A percentile compares a stretch with the other conserved stretches of the same genome.
Conservation (phyloP, 2,113 vertebrate species). For the Semicossyphus pulcher region DNA sequence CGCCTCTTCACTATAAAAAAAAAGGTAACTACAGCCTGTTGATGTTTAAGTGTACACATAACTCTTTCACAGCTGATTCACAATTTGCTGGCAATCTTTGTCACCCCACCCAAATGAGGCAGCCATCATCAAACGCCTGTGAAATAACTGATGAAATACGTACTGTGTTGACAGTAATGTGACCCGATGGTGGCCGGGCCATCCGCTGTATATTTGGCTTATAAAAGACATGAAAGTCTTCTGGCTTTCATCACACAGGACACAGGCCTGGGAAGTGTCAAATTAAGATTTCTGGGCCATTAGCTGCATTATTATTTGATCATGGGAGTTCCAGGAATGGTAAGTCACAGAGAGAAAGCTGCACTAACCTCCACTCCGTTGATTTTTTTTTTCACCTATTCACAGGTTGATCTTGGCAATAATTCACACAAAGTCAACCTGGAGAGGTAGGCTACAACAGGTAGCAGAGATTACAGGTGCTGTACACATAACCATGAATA, state of each 20-base stretch:
- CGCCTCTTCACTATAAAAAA: conserved; percentile 11
- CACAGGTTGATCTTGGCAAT: background rate
- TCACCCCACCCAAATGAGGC: conserved; percentile 48
- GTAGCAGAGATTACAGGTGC: conserved; percentile 22
- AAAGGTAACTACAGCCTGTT: background rate
- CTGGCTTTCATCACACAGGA: conserved; percentile 43
- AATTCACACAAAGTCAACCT: conserved; percentile 11
- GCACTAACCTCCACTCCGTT: background rate
- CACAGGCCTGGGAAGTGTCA: conserved; percentile 28
- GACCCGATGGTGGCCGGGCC: conserved; percentile 1
- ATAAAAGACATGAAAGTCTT: background rate
- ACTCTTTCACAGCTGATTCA: conserved; percentile 57
- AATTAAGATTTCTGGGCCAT: conserved; percentile 42
- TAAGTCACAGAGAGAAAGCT: background rate
- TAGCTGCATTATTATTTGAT: conserved; percentile 49
- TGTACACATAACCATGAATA: background rate
- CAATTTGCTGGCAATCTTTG: conserved; percentile 28
- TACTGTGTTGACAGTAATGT: background rate
- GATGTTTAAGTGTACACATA: background rate
- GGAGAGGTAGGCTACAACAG: background rate
- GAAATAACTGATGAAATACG: conserved; percentile 48
- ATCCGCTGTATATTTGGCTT: background rate
- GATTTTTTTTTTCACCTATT: too few relatives aligned
- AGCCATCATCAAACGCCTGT: conserved; percentile 23
- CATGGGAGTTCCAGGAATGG: conserved; percentile 39